phyloP scores from a whole-genome alignment of 2,888 invertebrate species.

The Amblyjoppa proteus region DNA sequence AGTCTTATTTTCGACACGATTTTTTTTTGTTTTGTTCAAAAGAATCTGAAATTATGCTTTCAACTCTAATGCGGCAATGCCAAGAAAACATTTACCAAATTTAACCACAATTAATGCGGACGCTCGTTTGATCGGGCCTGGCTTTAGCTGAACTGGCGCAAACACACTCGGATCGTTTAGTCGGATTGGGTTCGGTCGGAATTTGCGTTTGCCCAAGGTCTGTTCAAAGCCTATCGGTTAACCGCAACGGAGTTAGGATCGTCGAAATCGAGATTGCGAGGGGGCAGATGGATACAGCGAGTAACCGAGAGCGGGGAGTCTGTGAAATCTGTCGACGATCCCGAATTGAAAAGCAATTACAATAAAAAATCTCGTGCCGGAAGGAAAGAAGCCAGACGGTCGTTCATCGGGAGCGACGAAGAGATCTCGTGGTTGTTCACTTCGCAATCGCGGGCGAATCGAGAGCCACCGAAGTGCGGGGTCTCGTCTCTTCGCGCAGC shows the following conservation, averaged over 20 bases:
- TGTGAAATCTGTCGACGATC: constrained; percentile 41
- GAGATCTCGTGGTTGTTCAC: constrained; percentile 50
- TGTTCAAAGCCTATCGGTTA: constrained; percentile 1
- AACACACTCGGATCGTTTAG: not conserved
- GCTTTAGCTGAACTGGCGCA: not conserved
- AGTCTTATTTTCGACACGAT: no score
- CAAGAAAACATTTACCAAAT: not conserved
- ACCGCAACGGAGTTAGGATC: not conserved
- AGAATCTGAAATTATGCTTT: not conserved
- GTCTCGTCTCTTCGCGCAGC: constrained; percentile 32
- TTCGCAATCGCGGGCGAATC: constrained; percentile 35
- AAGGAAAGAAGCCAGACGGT: constrained; percentile 67
- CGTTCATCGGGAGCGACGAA: constrained; percentile 27
- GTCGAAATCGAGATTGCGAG: not conserved
- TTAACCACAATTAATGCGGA: not conserved
- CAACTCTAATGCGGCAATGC: not conserved
- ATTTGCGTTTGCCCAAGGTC: not conserved
- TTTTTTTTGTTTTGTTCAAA: no score
- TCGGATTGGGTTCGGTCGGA: not conserved
- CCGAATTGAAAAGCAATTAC: constrained; percentile 66
- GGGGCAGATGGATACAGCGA: not conserved
- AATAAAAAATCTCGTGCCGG: constrained; percentile 59
- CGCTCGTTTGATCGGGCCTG: not conserved
- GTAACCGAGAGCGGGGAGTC: not conserved
- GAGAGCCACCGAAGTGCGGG: constrained; percentile 13